Evolutionary conservation across 1,140 invertebrate species (phyloP), one percentile per base, ranked within the genome.

Genomic region (Pachyrhynchus sulphureomaculatus): DNA sequence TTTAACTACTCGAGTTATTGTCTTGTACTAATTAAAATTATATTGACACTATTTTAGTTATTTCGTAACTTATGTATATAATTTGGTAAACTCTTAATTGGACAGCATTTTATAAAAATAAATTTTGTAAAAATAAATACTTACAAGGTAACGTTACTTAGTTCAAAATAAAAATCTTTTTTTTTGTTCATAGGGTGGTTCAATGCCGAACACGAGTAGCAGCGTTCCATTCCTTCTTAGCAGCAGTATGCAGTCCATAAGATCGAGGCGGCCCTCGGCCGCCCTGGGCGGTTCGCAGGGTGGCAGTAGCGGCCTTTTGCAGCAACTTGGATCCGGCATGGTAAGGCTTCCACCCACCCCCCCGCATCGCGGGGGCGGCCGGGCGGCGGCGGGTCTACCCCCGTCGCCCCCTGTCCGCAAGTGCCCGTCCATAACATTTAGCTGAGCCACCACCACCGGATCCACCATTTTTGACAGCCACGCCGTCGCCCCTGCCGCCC

Each of bases 141-240:
- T n/a, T n/a, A n/a, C n/a, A n/a, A n/a, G n/a, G n/a, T n/a, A n/a
- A n/a, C n/a, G n/a, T n/a, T n/a, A n/a, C n/a, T n/a, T n/a, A n/a
- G n/a, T n/a, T n/a, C n/a, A n/a, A n/a, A n/a, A n/a, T n/a, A n/a
- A n/a, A n/a, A n/a, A n/a, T n/a, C n/a, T n/a, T n/a, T n/a, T 20
- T 24, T 17, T 33, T 45, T 60, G n/a, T 55, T 72, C 68, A 12
- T 81, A 92, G 89, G 88, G 88, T 70, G 88, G 88, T 63, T 90
- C 88, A 47, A 89, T 93, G 87, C 90, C 91, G 66, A 92, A 91
- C 73, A 92, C 90, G 21, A 92, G 89, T 71, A 91, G 88, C 75
- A 92, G 90, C 74, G 89, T 92, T 23, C 90, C 90, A 13, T 91
- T 90, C 76, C 82, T 92, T 72, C 79, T 91, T 62, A 89, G 87